Conservation (phyloP, 2,888 invertebrate species). For the Apocheima hispidaria region DNA sequence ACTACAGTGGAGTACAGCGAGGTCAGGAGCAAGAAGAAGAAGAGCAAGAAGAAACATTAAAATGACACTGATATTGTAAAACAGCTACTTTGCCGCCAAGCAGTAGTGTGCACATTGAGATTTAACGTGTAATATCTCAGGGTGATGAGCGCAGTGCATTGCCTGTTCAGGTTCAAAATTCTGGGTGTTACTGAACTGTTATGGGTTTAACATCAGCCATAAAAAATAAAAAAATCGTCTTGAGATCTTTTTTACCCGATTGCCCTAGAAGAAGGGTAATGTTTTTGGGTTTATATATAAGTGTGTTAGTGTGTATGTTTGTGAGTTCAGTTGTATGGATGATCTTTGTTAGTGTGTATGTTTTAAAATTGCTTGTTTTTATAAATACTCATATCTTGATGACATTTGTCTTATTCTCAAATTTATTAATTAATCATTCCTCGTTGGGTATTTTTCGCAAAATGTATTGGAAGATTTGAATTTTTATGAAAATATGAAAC, state of each 20-base stretch:
- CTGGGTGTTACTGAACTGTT: too few species aligned
- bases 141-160: too few species aligned
- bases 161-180: too few species aligned
- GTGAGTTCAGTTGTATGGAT: neutral
- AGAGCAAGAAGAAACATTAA: constrained; percentile 50
- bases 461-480: constrained; percentile 29
- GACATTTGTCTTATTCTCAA: constrained; percentile 10
- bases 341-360: neutral
- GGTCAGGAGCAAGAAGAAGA: constrained; percentile 64
- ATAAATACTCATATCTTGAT: constrained; percentile 3
- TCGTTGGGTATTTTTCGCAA: neutral
- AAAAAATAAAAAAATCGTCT: too few species aligned
- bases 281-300: too few species aligned
- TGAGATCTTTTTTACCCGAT: too few species aligned
- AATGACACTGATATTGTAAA: neutral
- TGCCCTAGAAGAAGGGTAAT: too few species aligned
- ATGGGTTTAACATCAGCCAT: too few species aligned
- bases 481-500: constrained; percentile 9
- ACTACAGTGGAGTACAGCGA: constrained; percentile 63
- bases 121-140: too few species aligned
- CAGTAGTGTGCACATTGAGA: too few species aligned
- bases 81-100: too few species aligned
- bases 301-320: too few species aligned
- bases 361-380: constrained; percentile 1
- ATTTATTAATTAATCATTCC: constrained; percentile 20